Conservation (phyloP, 2,797 vertebrate genomes). For the Pseudopleuronectes americanus region DNA sequence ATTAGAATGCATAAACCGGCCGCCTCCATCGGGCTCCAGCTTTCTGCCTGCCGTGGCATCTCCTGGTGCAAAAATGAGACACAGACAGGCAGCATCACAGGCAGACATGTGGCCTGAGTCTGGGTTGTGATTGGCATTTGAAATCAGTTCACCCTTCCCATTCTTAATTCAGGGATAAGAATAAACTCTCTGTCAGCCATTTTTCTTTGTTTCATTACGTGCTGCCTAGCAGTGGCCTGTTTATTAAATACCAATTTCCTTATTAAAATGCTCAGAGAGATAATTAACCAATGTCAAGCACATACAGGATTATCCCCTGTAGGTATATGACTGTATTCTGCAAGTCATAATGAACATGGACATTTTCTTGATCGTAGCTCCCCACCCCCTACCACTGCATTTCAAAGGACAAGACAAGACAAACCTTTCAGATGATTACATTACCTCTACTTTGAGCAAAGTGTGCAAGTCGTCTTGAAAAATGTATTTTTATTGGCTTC, state of each 20-base stretch:
- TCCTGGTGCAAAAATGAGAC: slow-evolving; percentile 72
- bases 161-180: slow-evolving; percentile 73
- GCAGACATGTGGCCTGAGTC: slow-evolving; percentile 77
- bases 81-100: slow-evolving; percentile 72
- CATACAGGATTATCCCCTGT: background rate
- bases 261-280: slow-evolving; percentile 16
- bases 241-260: slow-evolving; percentile 10
- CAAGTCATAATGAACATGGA: slow-evolving; percentile 18
- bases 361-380: slow-evolving; percentile 15
- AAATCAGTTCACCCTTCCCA: slow-evolving; percentile 71
- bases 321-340: slow-evolving; percentile 9
- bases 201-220: slow-evolving; percentile 74
- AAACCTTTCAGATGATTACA: slow-evolving; percentile 31
- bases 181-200: slow-evolving; percentile 75
- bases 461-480: slow-evolving; percentile 24
- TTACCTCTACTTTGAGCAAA: slow-evolving; percentile 26
- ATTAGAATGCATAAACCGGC: slow-evolving; percentile 83
- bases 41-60: slow-evolving; percentile 72
- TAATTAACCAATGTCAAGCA: background rate
- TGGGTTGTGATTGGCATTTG: slow-evolving; percentile 80
- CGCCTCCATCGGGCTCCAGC: slow-evolving; percentile 70
- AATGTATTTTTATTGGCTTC: slow-evolving; percentile 3
- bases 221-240: slow-evolving; percentile 32
- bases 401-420: slow-evolving; percentile 31
- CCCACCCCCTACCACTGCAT: slow-evolving; percentile 4